These are phyloP conservation scores for Stigmatopora nigra DNA, from an alignment of 2,113 vertebrate species.

Conservation along the genomic window DNA sequence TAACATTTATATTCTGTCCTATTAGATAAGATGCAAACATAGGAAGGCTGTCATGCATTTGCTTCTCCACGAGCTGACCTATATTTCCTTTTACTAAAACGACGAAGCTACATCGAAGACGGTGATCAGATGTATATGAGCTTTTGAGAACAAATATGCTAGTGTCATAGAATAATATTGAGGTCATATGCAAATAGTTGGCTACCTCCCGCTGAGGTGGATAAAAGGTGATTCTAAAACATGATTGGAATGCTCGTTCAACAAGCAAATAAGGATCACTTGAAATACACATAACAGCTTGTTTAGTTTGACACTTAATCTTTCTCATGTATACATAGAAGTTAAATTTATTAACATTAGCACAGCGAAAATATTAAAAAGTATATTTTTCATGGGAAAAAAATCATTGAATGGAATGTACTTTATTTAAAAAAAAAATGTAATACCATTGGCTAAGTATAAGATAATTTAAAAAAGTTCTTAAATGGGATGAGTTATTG, in stretches of 20 bases:
- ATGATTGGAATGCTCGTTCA: slow-evolving; percentile 17
- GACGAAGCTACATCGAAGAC: slow-evolving; percentile 31
- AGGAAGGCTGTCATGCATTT: slow-evolving; percentile 40
- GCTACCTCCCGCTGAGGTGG: slow-evolving; percentile 15
- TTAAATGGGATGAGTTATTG: background rate
- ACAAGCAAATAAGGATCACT: slow-evolving; percentile 2
- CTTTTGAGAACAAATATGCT: slow-evolving; percentile 20
- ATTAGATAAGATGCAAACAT: slow-evolving; percentile 57
- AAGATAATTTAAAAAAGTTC: background rate
- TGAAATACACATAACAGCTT: background rate
- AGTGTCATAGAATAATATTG: slow-evolving; percentile 22
- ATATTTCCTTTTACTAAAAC: slow-evolving; percentile 49
- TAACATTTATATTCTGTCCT: slow-evolving; percentile 29
- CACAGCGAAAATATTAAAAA: no score
- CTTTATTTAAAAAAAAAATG: no score
- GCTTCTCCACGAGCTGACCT: slow-evolving; percentile 53
- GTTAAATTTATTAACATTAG: background rate
- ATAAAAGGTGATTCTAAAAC: slow-evolving; percentile 23
- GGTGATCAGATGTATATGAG: slow-evolving; percentile 25
- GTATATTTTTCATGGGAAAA: no score
- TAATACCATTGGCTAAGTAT: background rate
- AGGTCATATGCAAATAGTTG: slow-evolving; percentile 41
- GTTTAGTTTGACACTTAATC: background rate
- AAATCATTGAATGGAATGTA: no score
- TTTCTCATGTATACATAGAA: background rate